These are phyloP conservation scores for Syngnathus rostellatus DNA, from an alignment of 2,797 vertebrate genomes.

Conservation along the genomic window DNA sequence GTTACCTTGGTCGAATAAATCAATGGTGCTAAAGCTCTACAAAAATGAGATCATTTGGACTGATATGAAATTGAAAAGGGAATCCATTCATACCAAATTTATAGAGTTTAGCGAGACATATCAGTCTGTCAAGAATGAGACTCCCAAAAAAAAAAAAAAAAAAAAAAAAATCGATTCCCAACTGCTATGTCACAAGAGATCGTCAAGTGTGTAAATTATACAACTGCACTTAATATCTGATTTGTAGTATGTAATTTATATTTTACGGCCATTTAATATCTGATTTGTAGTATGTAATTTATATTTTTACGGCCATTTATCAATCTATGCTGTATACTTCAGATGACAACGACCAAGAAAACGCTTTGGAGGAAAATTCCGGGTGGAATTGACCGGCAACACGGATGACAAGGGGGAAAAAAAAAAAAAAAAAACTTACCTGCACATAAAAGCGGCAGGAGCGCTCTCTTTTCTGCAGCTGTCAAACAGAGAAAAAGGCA, in stretches of 20 bases:
- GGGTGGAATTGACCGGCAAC: not conserved
- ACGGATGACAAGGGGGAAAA: not conserved
- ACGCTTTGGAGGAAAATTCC: not conserved
- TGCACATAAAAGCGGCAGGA: slow-evolving; percentile 98
- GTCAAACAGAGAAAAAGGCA: slow-evolving; percentile 41
- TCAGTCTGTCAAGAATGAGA: not conserved
- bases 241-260: too few species aligned
- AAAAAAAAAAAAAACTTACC: slow-evolving; percentile 74
- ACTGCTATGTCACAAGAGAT: not conserved
- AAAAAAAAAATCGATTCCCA: not conserved
- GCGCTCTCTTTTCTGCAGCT: slow-evolving; percentile 99
- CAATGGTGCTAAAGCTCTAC: not conserved
- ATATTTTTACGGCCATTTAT: too few species aligned
- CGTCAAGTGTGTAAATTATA: too few species aligned
- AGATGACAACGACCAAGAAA: too few species aligned
- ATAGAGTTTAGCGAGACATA: not conserved
- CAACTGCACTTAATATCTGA: too few species aligned
- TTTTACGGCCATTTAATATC: too few species aligned
- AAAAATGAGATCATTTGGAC: not conserved
- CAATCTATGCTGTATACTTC: too few species aligned
- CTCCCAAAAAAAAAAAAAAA: too few species aligned
- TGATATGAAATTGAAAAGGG: not conserved
- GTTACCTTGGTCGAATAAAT: not conserved
- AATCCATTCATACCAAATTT: not conserved
- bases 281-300: too few species aligned